These are phyloP conservation scores for Rhagonycha lutea DNA, from an alignment of 2,888 invertebrate species.

Conservation along the genomic window DNA sequence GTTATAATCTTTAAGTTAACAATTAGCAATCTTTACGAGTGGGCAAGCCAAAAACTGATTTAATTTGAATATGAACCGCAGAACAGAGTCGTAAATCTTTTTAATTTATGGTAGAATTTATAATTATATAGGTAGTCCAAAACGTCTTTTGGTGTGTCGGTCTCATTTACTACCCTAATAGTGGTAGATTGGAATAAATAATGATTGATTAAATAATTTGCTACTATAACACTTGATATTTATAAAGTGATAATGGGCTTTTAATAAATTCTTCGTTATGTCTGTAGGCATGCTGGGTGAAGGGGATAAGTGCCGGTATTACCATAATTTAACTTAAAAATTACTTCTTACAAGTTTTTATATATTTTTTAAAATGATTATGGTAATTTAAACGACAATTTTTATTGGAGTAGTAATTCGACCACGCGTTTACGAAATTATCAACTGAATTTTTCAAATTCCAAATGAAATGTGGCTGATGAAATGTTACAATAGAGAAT, in stretches of 20 bases:
- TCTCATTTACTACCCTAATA: background rate
- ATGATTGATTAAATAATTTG: background rate
- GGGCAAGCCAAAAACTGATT: background rate
- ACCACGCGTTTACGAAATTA: background rate
- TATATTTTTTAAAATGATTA: too few species aligned
- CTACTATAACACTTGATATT: background rate
- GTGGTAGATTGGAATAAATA: background rate
- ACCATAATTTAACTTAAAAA: background rate
- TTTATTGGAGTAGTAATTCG: background rate
- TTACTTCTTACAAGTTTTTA: background rate
- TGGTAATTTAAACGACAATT: too few species aligned
- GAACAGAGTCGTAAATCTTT: slow-evolving; percentile 16
- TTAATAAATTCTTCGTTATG: background rate
- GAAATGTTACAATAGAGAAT: background rate
- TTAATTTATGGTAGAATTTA: slow-evolving; percentile 11
- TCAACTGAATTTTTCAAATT: background rate
- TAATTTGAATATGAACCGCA: background rate
- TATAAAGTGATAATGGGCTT: background rate
- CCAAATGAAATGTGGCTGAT: background rate
- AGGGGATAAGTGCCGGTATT: background rate
- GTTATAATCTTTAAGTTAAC: background rate
- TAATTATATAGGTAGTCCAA: slow-evolving; percentile 6
- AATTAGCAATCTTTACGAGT: background rate
- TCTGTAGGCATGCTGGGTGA: background rate
- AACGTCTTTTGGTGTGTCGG: background rate